Conservation (phyloP, 1,140 invertebrate species). For the Dendrolimus kikuchii region DNA sequence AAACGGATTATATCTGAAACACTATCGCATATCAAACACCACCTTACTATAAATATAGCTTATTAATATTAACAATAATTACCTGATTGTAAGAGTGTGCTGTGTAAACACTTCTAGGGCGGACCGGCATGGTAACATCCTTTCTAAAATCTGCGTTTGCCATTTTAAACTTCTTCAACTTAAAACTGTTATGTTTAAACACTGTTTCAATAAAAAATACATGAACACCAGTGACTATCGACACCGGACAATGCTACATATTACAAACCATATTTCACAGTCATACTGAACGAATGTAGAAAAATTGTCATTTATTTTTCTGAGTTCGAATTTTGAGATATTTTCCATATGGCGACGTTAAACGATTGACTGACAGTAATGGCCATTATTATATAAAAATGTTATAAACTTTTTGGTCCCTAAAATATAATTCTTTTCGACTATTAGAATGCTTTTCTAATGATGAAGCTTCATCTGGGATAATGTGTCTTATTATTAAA, state of each 20-base stretch:
- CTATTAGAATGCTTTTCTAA: too few relatives aligned
- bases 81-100: conserved; percentile 68
- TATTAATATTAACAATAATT: conserved; percentile 3
- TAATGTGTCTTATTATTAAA: too few relatives aligned
- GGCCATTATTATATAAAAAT: background rate
- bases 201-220: conserved; percentile 52
- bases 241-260: conserved; percentile 59
- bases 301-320: conserved; percentile 45
- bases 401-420: background rate
- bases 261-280: conserved; percentile 50
- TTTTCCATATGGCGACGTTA: conserved; percentile 17
- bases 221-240: conserved; percentile 48
- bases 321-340: conserved; percentile 38
- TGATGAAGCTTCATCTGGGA: too few relatives aligned
- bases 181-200: conserved; percentile 41
- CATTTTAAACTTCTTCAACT: conserved; percentile 56
- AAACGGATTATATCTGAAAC: background rate
- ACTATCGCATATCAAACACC: background rate
- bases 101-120: conserved; percentile 65
- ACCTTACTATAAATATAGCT: background rate
- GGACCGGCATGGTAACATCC: conserved; percentile 55
- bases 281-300: conserved; percentile 32
- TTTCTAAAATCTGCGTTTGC: conserved; percentile 64
- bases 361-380: background rate
- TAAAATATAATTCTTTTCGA: too few relatives aligned